Base-by-base conservation (phyloP, 1,140 invertebrate genomes). In the Meloidogyne floridensis region DNA sequence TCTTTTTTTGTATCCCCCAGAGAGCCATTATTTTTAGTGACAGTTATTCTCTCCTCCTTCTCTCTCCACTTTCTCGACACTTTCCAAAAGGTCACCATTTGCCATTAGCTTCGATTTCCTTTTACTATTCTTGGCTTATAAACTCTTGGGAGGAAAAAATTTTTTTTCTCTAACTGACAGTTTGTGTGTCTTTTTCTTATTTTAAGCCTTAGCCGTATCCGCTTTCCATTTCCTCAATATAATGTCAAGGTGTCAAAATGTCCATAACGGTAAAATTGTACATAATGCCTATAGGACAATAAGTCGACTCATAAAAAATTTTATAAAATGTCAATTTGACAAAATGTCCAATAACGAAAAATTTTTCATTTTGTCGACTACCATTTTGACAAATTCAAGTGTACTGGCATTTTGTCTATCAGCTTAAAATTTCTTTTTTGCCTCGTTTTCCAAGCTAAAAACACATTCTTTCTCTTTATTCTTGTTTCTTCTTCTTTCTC, bases 1-100 rank as follows among this genome's bases (percentile, higher is more conserved):
- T 56, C n/a, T 15, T 59, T 59, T 65, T 65, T n/a, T 65, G 5
- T 65, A 11, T 65, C n/a, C 59, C 56, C 59, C 0, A 65, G 59
- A 65, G 59, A 65, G 59, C 59, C n/a, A 65, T 65, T 65, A 65
- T 65, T 65, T 32, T 32, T 65, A 65, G n/a, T 65, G 59, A 65
- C 59, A 65, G 15, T 15, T 65, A n/a, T n/a, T n/a, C 11, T n/a
- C n/a, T n/a, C 59, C n/a, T 8, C n/a, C n/a, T 65, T 65, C n/a
- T 59, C 13, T 15, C 6, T 59, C 54, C 3, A 56, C 3, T 59
- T 15, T 59, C 15, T 59, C 15, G 32, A 32, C 32, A 2, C 5
- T 18, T 65, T 13, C 10, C 15, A 6, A 18, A 11, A 15, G 11
- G 15, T 47, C 47, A 47, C 47, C 47, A 47, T 8, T 47, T 47